Evolutionary conservation across 35 echinoderm and acorn worm species (phyloP).

Genomic region (Acanthaster planci): DNA sequence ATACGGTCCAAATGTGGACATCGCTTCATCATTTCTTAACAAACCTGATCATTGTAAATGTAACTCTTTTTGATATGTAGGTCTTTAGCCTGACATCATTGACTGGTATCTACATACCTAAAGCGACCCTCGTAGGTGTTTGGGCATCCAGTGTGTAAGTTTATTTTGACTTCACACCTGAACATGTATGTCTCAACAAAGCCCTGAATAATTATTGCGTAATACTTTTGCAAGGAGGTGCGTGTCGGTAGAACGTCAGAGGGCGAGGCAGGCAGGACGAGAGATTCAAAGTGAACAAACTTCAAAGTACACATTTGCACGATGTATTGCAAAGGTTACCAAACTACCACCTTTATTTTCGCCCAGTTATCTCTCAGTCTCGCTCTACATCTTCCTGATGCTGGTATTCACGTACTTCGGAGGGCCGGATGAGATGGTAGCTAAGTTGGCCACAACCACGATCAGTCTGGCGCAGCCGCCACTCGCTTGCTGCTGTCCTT

Average conservation of each 20-base stretch:
- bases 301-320: not conserved
- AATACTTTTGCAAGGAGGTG: not conserved
- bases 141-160: conserved; percentile 82
- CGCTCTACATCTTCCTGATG: conserved; percentile 69
- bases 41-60: no score
- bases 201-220: no score
- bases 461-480: conserved; percentile 68
- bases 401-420: conserved; percentile 71
- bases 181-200: no score
- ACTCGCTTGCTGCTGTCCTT: conserved; percentile 74
- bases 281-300: not conserved
- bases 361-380: conserved; percentile 52
- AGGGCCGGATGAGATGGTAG: conserved; percentile 52
- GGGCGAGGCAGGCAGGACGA: no score
- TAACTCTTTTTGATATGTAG: conserved; percentile 26
- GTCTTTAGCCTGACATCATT: conserved; percentile 54
- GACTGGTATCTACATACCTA: conserved; percentile 61
- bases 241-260: not conserved
- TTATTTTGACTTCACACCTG: no score
- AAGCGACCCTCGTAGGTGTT: conserved; percentile 33
- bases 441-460: not conserved
- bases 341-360: no score
- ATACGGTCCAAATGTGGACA: no score
- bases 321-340: not conserved
- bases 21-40: no score